Base-by-base conservation (phyloP, 2,113 vertebrate genomes). In the Oreochromis niloticus region DNA sequence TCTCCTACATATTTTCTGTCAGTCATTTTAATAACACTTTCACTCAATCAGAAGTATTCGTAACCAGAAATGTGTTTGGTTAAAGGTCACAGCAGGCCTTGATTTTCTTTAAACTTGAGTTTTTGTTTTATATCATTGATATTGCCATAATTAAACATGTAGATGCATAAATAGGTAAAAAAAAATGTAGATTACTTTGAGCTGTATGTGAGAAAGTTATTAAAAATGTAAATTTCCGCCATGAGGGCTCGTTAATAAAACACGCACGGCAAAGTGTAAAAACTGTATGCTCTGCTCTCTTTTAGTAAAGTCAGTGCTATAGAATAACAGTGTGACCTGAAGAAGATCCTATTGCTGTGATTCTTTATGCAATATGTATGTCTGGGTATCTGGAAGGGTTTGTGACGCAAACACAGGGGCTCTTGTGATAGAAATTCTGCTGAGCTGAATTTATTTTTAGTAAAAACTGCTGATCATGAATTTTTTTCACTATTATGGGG, bases 391-490 rank as follows among this genome's bases (percentile, higher is more conserved):
- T 30, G 73, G 27, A 48, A 78, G 24, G 43, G 17, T 34, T 52
- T 52, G 16, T 80, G 8, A 68, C 6, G 9, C 5, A 17, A 27
- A 68, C 3, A 7, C 13, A 85, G 73, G 24, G 11, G 54, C 10
- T 17, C 34, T 87, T 4, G 5, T 83, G 84, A 86, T 46, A 30
- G 24, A 84, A 80, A 89, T 39, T 24, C 4, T 19, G 41, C 56
- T 86, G 34, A 85, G 54, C 59, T 22, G 13, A 34, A 22, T 79
- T 85, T 88, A 68, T 68, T 54, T 43, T 39, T 4, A 3, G 14
- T 46, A 27, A 75, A 82, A 93, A 88, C 4, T 88, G 89, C 89
- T 93, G 92, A 92, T 10, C 2, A 2, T 63, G 41, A 50, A 84
- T 75, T 73, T 7, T 83, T 84, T 79, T 87, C n/a, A 86, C 27